Evolutionary conservation across 2,113 vertebrate species (phyloP), one percentile per base, ranked within the genome.

Genomic region (Rhipidura dahli): DNA sequence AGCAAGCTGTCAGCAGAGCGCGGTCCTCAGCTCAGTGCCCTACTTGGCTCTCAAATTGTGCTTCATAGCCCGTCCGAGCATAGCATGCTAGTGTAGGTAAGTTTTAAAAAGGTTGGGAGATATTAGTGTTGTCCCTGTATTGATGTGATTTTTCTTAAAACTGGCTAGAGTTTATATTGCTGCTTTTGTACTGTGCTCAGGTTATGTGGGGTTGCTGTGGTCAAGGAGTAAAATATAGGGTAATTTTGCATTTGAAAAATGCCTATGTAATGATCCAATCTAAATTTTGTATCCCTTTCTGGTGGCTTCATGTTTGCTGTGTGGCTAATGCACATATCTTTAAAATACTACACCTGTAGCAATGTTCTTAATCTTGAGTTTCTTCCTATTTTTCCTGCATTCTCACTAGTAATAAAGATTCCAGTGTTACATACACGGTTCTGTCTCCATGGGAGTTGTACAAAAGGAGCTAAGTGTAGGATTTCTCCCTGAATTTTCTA

Each of bases 251-350:
- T 72, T 71, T 87, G 33, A 75, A 50, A 77, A 59, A 57, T 54
- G 11, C 6, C 26, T 33, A 0, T 0, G 0, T 19, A 6, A n/a
- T 0, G 2, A 9, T 60, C 13, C 27, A 9, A 11, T 35, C 15
- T 84, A 56, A 18, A 8, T 5, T 75, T 53, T 61, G 3, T 63
- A 28, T 73, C 27, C 15, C 28, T 33, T 75, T 59, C 33, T 81
- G 10, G 23, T 37, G 40, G 15, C 10, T 44, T 84, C 19, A 7
- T 27, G 31, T 69, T 90, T 93, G 57, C 37, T 88, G 4, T 60
- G 12, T 76, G 35, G 21, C 30, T 64, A 35, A 11, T 49, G 3
- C 5, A 4, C 22, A 4, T 56, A 7, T 82, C 19, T 91, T 83
- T 54, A 63, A 78, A 70, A 70, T 35, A 27, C 9, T 57, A 1